Evolutionary conservation across 2,888 invertebrate species (phyloP).

Genomic region (Cephus rjabovi): DNA sequence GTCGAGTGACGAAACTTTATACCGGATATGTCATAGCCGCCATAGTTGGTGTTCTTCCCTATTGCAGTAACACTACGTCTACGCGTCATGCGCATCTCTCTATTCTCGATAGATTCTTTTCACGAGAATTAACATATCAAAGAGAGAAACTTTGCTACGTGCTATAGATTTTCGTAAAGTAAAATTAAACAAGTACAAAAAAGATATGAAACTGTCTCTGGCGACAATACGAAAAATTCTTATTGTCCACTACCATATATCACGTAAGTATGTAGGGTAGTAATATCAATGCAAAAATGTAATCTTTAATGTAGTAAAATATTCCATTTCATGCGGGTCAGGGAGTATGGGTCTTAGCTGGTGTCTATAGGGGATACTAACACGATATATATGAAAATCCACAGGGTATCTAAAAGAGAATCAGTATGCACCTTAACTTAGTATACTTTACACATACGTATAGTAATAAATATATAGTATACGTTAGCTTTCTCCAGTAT

Average conservation of each 20-base stretch:
- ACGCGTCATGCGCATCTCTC: neutral
- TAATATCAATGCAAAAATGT: neutral
- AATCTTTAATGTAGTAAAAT: neutral
- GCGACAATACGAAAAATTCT: neutral
- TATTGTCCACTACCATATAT: neutral
- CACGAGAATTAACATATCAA: neutral
- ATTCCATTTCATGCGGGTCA: neutral
- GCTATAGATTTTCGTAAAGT: neutral
- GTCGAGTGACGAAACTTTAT: slow-evolving; percentile 53
- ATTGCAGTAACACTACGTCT: neutral
- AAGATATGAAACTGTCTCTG: neutral
- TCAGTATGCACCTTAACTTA: neutral
- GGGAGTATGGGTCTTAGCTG: neutral
- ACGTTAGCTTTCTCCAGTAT: neutral
- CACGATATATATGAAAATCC: no score
- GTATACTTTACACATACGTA: neutral
- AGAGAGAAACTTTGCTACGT: neutral
- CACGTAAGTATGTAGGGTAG: neutral
- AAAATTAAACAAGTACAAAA: neutral
- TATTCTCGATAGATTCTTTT: neutral
- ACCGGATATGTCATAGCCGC: slow-evolving; percentile 17
- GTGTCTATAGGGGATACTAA: neutral
- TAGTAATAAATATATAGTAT: neutral
- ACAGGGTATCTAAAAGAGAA: neutral
- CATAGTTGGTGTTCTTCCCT: neutral